Evolutionary conservation across 2,888 invertebrate species (phyloP).

Genomic region (Notocelia uddmanniana): DNA sequence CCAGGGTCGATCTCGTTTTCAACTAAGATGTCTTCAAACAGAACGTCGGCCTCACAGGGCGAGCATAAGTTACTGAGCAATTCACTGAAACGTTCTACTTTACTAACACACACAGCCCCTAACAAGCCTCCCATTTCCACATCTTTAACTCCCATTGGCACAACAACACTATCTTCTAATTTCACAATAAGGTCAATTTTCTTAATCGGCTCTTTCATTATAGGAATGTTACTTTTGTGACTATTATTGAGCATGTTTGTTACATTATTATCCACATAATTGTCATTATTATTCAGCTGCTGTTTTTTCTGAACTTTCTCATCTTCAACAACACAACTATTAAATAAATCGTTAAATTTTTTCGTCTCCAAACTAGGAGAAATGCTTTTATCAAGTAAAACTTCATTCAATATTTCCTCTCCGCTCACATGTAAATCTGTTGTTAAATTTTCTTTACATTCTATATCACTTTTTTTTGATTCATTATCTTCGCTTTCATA

Average conservation of each 20-base stretch:
- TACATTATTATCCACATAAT: slow-evolving; percentile 49
- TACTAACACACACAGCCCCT: slow-evolving; percentile 81
- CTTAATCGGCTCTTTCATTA: slow-evolving; percentile 63
- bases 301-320: slow-evolving; percentile 57
- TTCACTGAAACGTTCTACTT: slow-evolving; percentile 84
- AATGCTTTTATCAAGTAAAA: slow-evolving; percentile 67
- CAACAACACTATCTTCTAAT: slow-evolving; percentile 70
- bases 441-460: slow-evolving; percentile 55
- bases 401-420: slow-evolving; percentile 74
- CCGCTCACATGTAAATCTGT: slow-evolving; percentile 64
- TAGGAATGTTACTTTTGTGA: slow-evolving; percentile 70
- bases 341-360: slow-evolving; percentile 76
- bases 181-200: slow-evolving; percentile 61
- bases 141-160: slow-evolving; percentile 75
- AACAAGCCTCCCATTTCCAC: slow-evolving; percentile 71
- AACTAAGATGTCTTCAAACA: slow-evolving; percentile 80
- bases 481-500: slow-evolving; percentile 62
- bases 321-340: slow-evolving; percentile 68
- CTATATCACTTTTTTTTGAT: slow-evolving; percentile 49
- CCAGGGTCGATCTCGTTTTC: slow-evolving; percentile 75
- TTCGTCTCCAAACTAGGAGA: slow-evolving; percentile 69
- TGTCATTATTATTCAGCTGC: slow-evolving; percentile 61
- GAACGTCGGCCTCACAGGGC: slow-evolving; percentile 77
- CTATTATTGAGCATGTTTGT: slow-evolving; percentile 65
- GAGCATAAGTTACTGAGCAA: slow-evolving; percentile 82